Evolutionary conservation across 2,113 vertebrate genomes (phyloP).

Genomic region (Antennarius striatus): DNA sequence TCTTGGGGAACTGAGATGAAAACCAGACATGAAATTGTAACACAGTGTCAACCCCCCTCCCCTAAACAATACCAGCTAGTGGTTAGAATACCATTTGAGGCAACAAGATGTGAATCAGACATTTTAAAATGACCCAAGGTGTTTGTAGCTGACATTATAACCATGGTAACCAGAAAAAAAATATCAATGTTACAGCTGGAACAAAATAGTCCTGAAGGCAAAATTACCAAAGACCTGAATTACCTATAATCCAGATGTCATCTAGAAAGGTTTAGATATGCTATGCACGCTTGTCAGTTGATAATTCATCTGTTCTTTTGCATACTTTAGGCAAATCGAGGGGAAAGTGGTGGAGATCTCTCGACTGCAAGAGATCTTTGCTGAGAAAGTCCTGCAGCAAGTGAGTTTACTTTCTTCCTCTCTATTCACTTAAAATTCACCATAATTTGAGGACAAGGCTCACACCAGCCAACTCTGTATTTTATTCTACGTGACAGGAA

Average conservation of each 20-base stretch:
- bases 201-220: background rate
- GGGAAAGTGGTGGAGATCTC: slow-evolving; percentile 99
- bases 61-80: background rate
- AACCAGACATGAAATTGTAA: background rate
- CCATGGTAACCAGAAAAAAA: slow-evolving; percentile 1
- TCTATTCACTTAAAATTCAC: background rate
- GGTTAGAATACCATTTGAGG: slow-evolving; percentile 12
- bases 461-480: background rate
- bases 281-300: no score
- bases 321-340: slow-evolving; percentile 90
- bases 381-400: slow-evolving; percentile 96
- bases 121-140: slow-evolving; percentile 9
- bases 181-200: slow-evolving; percentile 19
- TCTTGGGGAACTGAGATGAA: background rate
- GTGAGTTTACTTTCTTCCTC: slow-evolving; percentile 64
- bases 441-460: background rate
- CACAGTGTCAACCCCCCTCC: background rate
- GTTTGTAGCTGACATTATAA: slow-evolving; percentile 19
- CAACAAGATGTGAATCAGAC: background rate
- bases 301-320: background rate
- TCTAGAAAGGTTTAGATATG: no score
- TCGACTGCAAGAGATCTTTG: slow-evolving; percentile 96
- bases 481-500: slow-evolving; percentile 79
- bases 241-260: no score
- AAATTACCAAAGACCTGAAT: no score